Evolutionary conservation across 2,888 invertebrate species (phyloP), one percentile per base, ranked within the genome.

Genomic region (Nemotelus pantherinus): DNA sequence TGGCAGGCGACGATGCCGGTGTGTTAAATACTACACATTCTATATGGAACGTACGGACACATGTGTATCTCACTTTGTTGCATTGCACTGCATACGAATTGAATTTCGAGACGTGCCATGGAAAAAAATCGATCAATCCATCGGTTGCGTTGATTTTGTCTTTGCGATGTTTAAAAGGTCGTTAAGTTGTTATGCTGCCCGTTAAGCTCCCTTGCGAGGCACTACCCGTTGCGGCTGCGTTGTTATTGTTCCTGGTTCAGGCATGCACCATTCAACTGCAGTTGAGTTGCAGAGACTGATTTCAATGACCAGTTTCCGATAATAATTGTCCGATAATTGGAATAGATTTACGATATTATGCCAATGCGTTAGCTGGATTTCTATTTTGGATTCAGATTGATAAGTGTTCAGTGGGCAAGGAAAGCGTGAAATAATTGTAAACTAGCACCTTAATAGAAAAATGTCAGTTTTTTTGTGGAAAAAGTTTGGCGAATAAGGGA

Each of bases 271-370:
- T 60, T 43, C 41, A 41, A 41, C 60, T 43, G 3, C 41, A 1
- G 7, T 39, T 7, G 25, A 5, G 39, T 39, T 60, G 57, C 57
- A 10, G 3, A 7, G 3, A 41, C 7, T 43, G 41, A 60, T 60
- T 60, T 60, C 25, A 3, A 60, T 60, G 60, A 41, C 41, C 60
- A 60, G 41, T 60, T 60, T 25, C 41, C 43, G 70, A 70, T 70
- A 70, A 70, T 70, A 70, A 70, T 70, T 70, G 70, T 55, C 53
- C 70, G 9, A 43, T 70, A 70, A 70, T 70, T 70, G 70, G 70
- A 43, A 70, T 70, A 41, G 70, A 70, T 70, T 70, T 70, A 70
- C 70, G 70, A 70, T 53, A 70, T 70, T 70, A 70, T 70, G 70
- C 55, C 70, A 70, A 70, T 55, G 39, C 43, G 53, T 10, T 53